These are phyloP conservation scores for Coenonympha arcania DNA, from an alignment of 2,888 invertebrate genomes.

Conservation along the genomic window DNA sequence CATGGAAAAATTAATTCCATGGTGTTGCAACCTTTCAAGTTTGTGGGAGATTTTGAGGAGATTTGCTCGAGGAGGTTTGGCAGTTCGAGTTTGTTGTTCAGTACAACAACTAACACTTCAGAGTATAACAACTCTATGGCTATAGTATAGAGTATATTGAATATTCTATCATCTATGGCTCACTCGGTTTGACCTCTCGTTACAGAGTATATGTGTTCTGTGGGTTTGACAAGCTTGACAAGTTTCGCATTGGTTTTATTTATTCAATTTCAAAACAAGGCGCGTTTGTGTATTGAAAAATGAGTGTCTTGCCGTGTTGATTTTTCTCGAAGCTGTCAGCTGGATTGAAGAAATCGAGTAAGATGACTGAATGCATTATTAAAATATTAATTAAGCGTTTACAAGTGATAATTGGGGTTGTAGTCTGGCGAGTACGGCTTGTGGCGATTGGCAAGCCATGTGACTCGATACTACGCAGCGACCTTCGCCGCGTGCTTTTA, in stretches of 20 bases:
- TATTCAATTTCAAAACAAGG: constrained; percentile 30
- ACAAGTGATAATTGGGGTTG: constrained; percentile 5
- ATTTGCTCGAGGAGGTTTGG: too few species aligned
- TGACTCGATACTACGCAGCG: constrained; percentile 27
- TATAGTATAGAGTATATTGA: too few species aligned
- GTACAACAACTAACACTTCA: too few species aligned
- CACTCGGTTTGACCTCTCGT: too few species aligned
- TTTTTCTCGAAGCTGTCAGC: constrained; percentile 9
- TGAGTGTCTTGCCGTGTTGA: constrained; percentile 6
- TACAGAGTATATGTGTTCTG: too few species aligned
- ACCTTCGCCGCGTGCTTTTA: constrained; percentile 33
- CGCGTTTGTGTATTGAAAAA: constrained; percentile 19
- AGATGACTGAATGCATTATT: constrained; percentile 18
- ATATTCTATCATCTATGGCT: too few species aligned
- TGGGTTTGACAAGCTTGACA: not conserved
- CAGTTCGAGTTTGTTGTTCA: too few species aligned
- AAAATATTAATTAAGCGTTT: constrained; percentile 24
- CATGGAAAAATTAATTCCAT: too few species aligned
- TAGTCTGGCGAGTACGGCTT: constrained; percentile 12
- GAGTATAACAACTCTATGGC: too few species aligned
- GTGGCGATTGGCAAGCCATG: constrained; percentile 21
- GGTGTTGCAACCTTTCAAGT: not conserved
- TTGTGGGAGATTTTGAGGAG: not conserved
- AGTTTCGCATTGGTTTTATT: not conserved
- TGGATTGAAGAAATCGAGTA: constrained; percentile 9